Evolutionary conservation across 1,140 invertebrate genomes (phyloP).

Genomic region (Drosophila leontia): DNA sequence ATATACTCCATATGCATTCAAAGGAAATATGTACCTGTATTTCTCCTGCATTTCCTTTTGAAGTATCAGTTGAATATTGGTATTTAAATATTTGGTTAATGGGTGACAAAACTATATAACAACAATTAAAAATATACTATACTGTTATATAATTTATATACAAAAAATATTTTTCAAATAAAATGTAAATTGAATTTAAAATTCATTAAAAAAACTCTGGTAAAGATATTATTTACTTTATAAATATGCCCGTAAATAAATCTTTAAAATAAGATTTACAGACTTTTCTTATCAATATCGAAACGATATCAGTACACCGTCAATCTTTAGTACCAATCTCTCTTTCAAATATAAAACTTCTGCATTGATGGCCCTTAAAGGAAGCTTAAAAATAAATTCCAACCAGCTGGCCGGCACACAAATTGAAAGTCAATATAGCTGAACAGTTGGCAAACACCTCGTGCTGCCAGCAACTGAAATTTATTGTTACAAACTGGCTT

Average conservation of each 20-base stretch:
- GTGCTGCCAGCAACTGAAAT: constrained; percentile 47
- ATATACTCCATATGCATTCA: constrained; percentile 3
- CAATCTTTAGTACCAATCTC: not conserved
- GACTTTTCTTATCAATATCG: not conserved
- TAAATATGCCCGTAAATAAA: not conserved
- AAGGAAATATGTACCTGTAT: not conserved
- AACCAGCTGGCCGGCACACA: constrained; percentile 39
- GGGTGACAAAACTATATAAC: not conserved
- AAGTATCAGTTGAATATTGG: too few relatives aligned
- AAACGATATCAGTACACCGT: not conserved
- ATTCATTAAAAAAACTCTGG: too few relatives aligned
- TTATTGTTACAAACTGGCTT: constrained; percentile 67
- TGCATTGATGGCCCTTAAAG: not conserved
- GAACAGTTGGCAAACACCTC: constrained; percentile 37
- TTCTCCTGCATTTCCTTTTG: not conserved
- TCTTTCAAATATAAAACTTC: not conserved
- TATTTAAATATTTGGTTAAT: not conserved
- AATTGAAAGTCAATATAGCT: constrained; percentile 73
- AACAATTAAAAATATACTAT: not conserved
- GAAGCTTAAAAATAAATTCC: constrained; percentile 29
- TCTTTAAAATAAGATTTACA: too few relatives aligned
- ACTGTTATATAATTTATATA: too few relatives aligned
- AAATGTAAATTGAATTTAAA: too few relatives aligned
- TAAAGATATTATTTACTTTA: not conserved
- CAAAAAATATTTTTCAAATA: too few relatives aligned